A percentile compares a stretch with the other conserved stretches of the same genome.
Conservation (phyloP, 2,113 vertebrate genomes). For the Nerophis ophidion region DNA sequence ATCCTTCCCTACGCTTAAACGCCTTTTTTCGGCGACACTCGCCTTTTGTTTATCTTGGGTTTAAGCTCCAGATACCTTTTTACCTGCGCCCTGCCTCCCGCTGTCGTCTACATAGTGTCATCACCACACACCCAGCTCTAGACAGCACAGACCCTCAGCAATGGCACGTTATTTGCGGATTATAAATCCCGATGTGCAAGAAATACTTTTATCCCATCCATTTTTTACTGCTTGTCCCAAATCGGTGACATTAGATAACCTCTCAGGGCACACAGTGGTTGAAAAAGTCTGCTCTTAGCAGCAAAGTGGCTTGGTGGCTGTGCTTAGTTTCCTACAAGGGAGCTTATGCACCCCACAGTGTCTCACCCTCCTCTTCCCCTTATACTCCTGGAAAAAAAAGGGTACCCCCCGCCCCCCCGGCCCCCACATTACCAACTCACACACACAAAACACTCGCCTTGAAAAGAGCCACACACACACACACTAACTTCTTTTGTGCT, state of each 20-base stretch:
- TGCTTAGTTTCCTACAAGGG: slow-evolving; percentile 61
- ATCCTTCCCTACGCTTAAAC: too few relatives aligned
- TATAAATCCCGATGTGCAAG: too few relatives aligned
- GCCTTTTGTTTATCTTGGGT: too few relatives aligned
- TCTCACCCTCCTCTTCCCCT: slow-evolving; percentile 72
- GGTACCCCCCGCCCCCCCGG: slow-evolving; percentile 4
- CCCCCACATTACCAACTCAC: slow-evolving; percentile 3
- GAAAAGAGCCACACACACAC: slow-evolving; percentile 91
- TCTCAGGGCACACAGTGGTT: too few relatives aligned
- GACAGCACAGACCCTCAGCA: too few relatives aligned
- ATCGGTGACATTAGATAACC: too few relatives aligned
- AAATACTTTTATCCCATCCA: too few relatives aligned
- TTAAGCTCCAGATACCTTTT: neutral
- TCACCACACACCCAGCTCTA: too few relatives aligned
- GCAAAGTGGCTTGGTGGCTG: slow-evolving; percentile 76
- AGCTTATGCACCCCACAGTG: slow-evolving; percentile 84
- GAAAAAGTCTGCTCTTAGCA: slow-evolving; percentile 40
- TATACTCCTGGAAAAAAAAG: slow-evolving; percentile 45
- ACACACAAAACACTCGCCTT: slow-evolving; percentile 58
- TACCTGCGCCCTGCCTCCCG: neutral
- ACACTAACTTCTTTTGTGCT: slow-evolving; percentile 90
- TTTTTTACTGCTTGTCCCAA: too few relatives aligned
- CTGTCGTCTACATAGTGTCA: too few relatives aligned
- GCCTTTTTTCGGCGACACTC: too few relatives aligned
- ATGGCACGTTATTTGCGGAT: too few relatives aligned